Conservation (phyloP, 2,113 vertebrate genomes). For the Glaucidium brasilianum region DNA sequence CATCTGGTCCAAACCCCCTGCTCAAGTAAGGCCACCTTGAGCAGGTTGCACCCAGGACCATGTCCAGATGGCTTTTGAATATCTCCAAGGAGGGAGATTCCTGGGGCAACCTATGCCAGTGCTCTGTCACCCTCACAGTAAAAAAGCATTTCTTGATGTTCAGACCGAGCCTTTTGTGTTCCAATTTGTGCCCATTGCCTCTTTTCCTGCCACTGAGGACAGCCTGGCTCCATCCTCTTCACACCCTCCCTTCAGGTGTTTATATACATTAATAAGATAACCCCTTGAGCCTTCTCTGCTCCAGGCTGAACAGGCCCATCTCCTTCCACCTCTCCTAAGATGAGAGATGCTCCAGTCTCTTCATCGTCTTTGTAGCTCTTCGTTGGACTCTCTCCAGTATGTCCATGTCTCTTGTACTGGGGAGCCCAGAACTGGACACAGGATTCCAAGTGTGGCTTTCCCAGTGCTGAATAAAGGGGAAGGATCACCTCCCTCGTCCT, state of each 20-base stretch:
- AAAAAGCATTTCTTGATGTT: not conserved
- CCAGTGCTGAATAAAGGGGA: not conserved
- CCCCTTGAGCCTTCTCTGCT: not conserved
- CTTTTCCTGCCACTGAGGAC: not conserved
- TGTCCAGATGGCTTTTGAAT: not conserved
- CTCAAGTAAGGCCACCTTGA: not conserved
- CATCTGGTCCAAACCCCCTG: not conserved
- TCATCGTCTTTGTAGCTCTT: not conserved
- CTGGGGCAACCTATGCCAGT: not conserved
- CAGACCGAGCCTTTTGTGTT: not conserved
- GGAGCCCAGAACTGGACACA: not conserved
- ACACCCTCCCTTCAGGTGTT: not conserved
- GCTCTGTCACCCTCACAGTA: not conserved
- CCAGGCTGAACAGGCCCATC: too few species aligned
- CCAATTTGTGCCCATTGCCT: not conserved
- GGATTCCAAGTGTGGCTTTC: not conserved
- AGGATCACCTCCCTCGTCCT: not conserved
- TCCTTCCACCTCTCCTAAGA: not conserved
- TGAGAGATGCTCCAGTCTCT: not conserved
- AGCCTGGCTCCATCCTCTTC: not conserved
- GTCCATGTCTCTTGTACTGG: not conserved
- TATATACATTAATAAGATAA: not conserved
- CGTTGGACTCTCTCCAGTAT: not conserved
- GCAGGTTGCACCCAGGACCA: not conserved
- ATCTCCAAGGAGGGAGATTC: not conserved